phyloP scores from a whole-genome alignment of 1,140 invertebrate species.

The Polypedilum pembai region DNA sequence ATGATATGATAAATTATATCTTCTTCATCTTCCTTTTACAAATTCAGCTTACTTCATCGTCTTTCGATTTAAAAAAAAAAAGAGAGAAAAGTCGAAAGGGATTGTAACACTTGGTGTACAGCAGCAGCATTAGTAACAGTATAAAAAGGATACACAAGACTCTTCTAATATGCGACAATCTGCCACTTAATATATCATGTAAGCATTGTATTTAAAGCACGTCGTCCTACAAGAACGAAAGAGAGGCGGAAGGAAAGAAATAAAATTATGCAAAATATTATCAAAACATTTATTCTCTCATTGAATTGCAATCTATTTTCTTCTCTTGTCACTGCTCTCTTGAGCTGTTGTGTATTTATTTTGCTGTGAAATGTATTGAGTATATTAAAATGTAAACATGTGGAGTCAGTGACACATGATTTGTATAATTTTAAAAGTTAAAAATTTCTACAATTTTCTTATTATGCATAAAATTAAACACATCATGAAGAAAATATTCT shows the following conservation, averaged over 20 bases:
- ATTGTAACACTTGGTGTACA: neutral
- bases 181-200: slow-evolving; percentile 2
- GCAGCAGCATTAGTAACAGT: too few relatives aligned
- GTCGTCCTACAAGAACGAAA: neutral
- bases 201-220: slow-evolving; percentile 12
- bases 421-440: too few relatives aligned
- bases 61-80: neutral
- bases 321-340: too few relatives aligned
- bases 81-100: neutral
- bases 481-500: too few relatives aligned
- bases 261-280: slow-evolving; percentile 1
- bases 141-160: neutral
- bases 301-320: slow-evolving; percentile 6
- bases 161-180: slow-evolving; percentile 4
- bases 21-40: neutral
- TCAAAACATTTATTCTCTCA: slow-evolving; percentile 13
- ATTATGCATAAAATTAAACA: too few relatives aligned
- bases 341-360: neutral
- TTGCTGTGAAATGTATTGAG: too few relatives aligned
- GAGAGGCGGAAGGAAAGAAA: neutral
- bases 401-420: too few relatives aligned
- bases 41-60: neutral
- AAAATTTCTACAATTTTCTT: too few relatives aligned
- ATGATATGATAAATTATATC: slow-evolving; percentile 24
- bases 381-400: too few relatives aligned